These are phyloP conservation scores for Petrolisthes cinctipes DNA, from an alignment of 2,888 invertebrate genomes.

Conservation along the genomic window DNA sequence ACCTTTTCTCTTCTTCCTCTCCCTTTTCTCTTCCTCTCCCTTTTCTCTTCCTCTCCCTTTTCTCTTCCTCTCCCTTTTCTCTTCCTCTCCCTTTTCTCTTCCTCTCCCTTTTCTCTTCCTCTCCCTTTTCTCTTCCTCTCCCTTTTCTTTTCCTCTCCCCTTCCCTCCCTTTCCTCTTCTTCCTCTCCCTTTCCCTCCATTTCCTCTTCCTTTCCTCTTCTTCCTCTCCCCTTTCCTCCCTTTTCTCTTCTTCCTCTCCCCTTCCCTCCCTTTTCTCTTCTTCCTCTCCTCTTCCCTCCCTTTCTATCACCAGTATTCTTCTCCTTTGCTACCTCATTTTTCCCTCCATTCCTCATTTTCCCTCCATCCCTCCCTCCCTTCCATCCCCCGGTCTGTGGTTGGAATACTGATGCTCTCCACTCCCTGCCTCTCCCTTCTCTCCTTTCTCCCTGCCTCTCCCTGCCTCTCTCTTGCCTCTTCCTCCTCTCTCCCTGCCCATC, in stretches of 20 bases:
- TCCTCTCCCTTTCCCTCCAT: neutral
- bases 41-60: neutral
- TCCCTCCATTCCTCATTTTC: neutral
- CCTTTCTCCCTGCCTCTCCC: neutral
- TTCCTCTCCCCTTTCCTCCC: neutral
- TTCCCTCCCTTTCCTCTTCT: neutral
- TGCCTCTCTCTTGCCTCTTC: neutral
- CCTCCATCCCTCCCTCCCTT: neutral
- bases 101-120: neutral
- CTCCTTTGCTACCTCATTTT: neutral
- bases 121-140: neutral
- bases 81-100: neutral
- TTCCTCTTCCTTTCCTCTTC: neutral
- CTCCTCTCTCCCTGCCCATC: neutral
- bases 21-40: neutral
- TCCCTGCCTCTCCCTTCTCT: neutral
- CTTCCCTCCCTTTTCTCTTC: neutral
- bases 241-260: neutral
- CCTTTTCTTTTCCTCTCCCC: neutral
- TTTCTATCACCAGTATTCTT: neutral
- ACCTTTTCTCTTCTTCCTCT: neutral
- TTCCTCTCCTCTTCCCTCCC: neutral
- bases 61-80: neutral
- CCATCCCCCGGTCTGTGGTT: neutral
- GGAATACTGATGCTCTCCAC: too few species aligned